Percentiles rank a stretch among this genome's conserved stretches.
phyloP scores from a whole-genome alignment of 2,888 invertebrate genomes.

The Itoplectis maculator region DNA sequence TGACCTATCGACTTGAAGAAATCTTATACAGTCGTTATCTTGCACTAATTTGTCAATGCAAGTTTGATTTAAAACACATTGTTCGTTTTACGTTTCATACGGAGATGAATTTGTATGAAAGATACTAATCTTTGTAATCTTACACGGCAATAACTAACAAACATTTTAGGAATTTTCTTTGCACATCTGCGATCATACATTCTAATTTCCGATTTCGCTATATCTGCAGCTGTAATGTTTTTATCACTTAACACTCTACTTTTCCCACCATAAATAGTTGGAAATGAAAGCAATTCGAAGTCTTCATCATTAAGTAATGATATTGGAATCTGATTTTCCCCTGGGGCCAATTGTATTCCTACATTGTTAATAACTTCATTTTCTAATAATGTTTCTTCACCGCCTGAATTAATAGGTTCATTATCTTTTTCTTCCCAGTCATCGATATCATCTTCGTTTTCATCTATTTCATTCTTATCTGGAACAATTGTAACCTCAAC shows the following conservation, averaged over 20 bases:
- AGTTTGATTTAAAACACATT: slow-evolving; percentile 48
- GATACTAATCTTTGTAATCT: slow-evolving; percentile 56
- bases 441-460: slow-evolving; percentile 1
- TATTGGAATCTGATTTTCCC: slow-evolving; percentile 59
- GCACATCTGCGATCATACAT: slow-evolving; percentile 58
- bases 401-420: slow-evolving; percentile 46
- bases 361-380: slow-evolving; percentile 30
- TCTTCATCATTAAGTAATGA: slow-evolving; percentile 52
- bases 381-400: slow-evolving; percentile 43
- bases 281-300: slow-evolving; percentile 48
- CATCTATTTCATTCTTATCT: neutral
- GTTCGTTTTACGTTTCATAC: slow-evolving; percentile 57
- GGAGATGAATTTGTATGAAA: slow-evolving; percentile 54
- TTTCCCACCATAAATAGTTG: slow-evolving; percentile 55
- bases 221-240: slow-evolving; percentile 50
- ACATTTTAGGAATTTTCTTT: slow-evolving; percentile 43
- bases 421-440: slow-evolving; percentile 54
- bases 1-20: slow-evolving; percentile 50
- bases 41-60: slow-evolving; percentile 50
- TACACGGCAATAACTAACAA: slow-evolving; percentile 46
- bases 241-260: slow-evolving; percentile 36
- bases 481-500: neutral
- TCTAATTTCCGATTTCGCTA: slow-evolving; percentile 66
- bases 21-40: slow-evolving; percentile 51
- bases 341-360: slow-evolving; percentile 56